Evolutionary conservation across 30 jellyfish, hydroid and myxozoan genomes (phyloP), one percentile per base, ranked within the genome.

Genomic region (Aurelia aurita complex sp. Pacific): DNA sequence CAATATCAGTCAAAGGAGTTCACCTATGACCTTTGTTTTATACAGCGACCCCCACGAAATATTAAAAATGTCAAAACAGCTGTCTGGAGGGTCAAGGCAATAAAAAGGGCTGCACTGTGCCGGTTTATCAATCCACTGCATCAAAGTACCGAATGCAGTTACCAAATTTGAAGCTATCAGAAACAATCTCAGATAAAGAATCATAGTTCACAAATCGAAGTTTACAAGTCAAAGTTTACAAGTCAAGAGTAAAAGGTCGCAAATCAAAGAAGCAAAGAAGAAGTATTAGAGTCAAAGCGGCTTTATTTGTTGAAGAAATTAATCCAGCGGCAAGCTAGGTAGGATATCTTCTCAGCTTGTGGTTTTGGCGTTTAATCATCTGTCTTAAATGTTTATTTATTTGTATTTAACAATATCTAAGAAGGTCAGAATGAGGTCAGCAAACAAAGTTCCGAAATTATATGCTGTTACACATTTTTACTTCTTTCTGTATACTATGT

Each of bases 341-440:
- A 61, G 70, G 70, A 61, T 61, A 61, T 61, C 70, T n/a, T 61
- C 70, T 61, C 36, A 61, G 70, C 70, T 61, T 61, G 70, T 23
- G 70, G 70, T 61, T 61, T 61, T 46, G 57, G 8, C 14, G 57
- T 46, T 46, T 46, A 46, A 46, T 46, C 57, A 1, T 46, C 57
- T 46, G 57, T 7, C 57, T 46, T 46, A 46, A 46, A 46, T 46
- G 57, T 46, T 46, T 46, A 9, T 46, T 5, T 46, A 46, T 46
- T 46, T 46, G 57, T 46, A 46, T 46, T 46, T 46, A 46, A 46
- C 6, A 46, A 14, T 46, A 6, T 46, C 2, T 46, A 46, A 46
- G 57, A 46, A 46, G 57, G 57, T 46, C 57, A 46, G 57, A 46
- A 46, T 46, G 8, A 46, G 57, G 57, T 46, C 57, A 46, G 57